Conservation (phyloP, 1,140 invertebrate species). For the Drosophila mojavensis region DNA sequence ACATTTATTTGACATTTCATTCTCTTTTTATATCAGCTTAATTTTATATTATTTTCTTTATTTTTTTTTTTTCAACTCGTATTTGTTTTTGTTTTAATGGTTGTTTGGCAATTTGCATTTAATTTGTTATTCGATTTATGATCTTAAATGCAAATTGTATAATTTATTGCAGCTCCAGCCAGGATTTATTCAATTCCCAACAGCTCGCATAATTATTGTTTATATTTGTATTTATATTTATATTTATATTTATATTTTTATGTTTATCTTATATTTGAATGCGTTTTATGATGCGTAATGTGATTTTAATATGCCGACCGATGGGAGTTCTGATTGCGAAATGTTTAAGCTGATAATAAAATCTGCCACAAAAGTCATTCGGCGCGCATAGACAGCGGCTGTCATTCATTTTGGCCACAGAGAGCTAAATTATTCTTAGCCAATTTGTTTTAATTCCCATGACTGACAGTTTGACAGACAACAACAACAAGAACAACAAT, state of each 20-base stretch:
- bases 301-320: slow-evolving; percentile 55
- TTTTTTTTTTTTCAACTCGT: slow-evolving; percentile 19
- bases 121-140: slow-evolving; percentile 57
- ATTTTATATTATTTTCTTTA: not conserved
- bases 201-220: slow-evolving; percentile 45
- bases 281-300: slow-evolving; percentile 52
- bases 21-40: not conserved
- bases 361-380: not conserved
- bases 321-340: slow-evolving; percentile 39
- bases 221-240: slow-evolving; percentile 33
- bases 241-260: slow-evolving; percentile 33
- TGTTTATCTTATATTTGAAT: slow-evolving; percentile 25
- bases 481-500: not conserved
- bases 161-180: slow-evolving; percentile 64
- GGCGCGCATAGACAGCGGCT: not conserved
- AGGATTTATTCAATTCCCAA: slow-evolving; percentile 59
- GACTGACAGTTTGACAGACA: slow-evolving; percentile 10
- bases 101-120: slow-evolving; percentile 36
- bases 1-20: slow-evolving; percentile 65
- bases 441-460: slow-evolving; percentile 50
- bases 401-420: slow-evolving; percentile 38
- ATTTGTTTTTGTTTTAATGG: slow-evolving; percentile 41
- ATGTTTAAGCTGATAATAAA: slow-evolving; percentile 25
- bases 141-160: slow-evolving; percentile 70
- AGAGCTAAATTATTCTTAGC: slow-evolving; percentile 39